These are phyloP conservation scores for Colossoma macropomum DNA, from an alignment of 2,113 vertebrate genomes.

Conservation along the genomic window DNA sequence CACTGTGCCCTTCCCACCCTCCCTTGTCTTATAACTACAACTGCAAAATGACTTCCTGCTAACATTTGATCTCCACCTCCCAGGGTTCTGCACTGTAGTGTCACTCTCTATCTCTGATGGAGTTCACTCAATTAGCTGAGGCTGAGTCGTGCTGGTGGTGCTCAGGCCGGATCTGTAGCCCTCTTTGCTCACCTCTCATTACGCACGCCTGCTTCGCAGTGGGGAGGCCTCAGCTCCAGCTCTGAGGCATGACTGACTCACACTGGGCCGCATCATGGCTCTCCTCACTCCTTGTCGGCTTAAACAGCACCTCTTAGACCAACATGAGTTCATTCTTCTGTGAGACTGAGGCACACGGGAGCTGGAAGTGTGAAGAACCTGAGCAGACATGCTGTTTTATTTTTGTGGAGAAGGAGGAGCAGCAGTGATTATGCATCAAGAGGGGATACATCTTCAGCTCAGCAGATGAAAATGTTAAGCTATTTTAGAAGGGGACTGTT, in stretches of 20 bases:
- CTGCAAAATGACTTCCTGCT: constrained; percentile 54
- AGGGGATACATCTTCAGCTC: constrained; percentile 30
- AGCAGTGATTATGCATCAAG: constrained; percentile 25
- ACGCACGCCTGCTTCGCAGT: constrained; percentile 47
- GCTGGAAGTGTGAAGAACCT: constrained; percentile 15
- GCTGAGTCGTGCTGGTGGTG: constrained; percentile 1
- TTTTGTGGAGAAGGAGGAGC: constrained; percentile 15
- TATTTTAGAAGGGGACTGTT: constrained; percentile 15
- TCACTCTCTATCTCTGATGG: constrained; percentile 45
- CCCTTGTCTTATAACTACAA: constrained; percentile 47
- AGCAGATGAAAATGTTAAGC: neutral
- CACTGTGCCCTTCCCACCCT: constrained; percentile 20
- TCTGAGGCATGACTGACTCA: constrained; percentile 52
- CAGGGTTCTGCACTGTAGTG: constrained; percentile 45
- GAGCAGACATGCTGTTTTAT: constrained; percentile 37
- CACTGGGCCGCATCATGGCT: constrained; percentile 37
- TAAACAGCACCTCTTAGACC: constrained; percentile 24
- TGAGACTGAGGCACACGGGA: neutral
- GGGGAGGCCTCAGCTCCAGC: constrained; percentile 37
- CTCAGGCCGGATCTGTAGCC: constrained; percentile 31
- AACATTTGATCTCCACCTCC: constrained; percentile 55
- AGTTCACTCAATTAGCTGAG: constrained; percentile 52
- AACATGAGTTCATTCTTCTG: neutral
- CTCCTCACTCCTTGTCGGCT: constrained; percentile 32
- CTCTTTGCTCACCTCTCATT: constrained; percentile 50